Base-by-base conservation (phyloP, 2,888 invertebrate genomes). In the Nemurella pictetii region DNA sequence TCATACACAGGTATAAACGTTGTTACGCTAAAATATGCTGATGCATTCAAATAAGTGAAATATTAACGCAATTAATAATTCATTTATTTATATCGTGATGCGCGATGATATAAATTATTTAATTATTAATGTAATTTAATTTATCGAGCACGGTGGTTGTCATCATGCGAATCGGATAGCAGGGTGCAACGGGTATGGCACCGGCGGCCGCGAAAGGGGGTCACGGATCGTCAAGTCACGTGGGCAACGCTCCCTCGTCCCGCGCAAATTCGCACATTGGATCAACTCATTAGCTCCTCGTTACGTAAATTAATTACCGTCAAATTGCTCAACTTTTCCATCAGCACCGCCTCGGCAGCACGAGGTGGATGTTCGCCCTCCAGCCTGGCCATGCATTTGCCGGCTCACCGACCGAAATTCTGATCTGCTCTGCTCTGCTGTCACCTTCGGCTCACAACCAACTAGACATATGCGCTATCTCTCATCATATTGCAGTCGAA, bases 261-360 rank as follows among this genome's bases (percentile, higher is more conserved):
- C n/a, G n/a, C n/a, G 15, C 55, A 12, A 55, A 55, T 55, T 55
- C 55, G 20, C 55, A n/a, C 32, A 35, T 81, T 29, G 35, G 35
- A 81, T 81, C 80, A 35, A 30, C 32, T 26, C 80, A 81, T 35
- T 84, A 84, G 74, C 74, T 84, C 30, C 77, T 77, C 75, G 77
- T 84, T 84, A 84, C 84, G 75, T 74, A 32, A 84, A 84, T 84
- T 84, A 84, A 84, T 84, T 84, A 84, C 77, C 75, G 30, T 12
- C 84, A 74, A 84, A 84, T 84, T 84, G 75, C 84, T 12, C 29
- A 77, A 78, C 84, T 84, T 75, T 74, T 84, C 84, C 25, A 75
- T 84, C 4, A 55, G 20, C 75, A 26, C 26, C 75, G 75, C n/a
- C n/a, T 27, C 75, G 75, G 28, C 75, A 26, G 12, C 75, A 36